These are phyloP conservation scores for Cryptophagus acutangulus DNA, from an alignment of 2,888 invertebrate genomes.

Conservation along the genomic window DNA sequence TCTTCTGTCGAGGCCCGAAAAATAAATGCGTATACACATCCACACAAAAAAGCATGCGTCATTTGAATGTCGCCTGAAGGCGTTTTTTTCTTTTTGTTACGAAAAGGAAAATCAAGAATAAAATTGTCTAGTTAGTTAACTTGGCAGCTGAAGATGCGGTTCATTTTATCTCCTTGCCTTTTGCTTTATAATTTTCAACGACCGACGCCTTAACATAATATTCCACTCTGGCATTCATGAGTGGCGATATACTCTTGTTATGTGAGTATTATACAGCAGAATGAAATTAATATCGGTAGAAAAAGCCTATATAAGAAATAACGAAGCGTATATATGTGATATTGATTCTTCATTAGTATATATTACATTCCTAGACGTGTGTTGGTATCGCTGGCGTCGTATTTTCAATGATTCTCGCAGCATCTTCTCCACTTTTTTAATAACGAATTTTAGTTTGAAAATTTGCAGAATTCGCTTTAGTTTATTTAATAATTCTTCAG, in stretches of 20 bases:
- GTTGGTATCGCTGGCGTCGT: no score
- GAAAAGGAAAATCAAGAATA: background rate
- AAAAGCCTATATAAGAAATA: background rate
- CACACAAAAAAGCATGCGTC: conserved; percentile 12
- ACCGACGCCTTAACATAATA: conserved; percentile 15
- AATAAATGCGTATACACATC: no score
- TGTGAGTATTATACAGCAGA: conserved; percentile 13
- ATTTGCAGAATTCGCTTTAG: no score
- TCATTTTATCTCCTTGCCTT: conserved; percentile 12
- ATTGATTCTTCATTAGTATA: conserved; percentile 1
- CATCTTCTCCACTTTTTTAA: no score
- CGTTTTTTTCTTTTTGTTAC: background rate
- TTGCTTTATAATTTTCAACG: conserved; percentile 14
- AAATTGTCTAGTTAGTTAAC: conserved; percentile 6
- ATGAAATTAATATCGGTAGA: conserved; percentile 9
- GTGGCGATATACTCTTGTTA: conserved; percentile 15
- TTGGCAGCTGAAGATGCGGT: background rate
- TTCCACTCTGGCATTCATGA: conserved; percentile 16
- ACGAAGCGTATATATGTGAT: conserved; percentile 1
- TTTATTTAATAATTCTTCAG: no score
- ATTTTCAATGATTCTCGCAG: no score
- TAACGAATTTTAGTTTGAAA: no score
- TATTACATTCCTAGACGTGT: background rate
- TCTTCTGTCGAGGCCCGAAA: conserved; percentile 8
- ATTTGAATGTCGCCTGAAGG: conserved; percentile 8